These are phyloP conservation scores for Cataglyphis altisquamis DNA, from an alignment of 2,888 invertebrate species.

Conservation along the genomic window DNA sequence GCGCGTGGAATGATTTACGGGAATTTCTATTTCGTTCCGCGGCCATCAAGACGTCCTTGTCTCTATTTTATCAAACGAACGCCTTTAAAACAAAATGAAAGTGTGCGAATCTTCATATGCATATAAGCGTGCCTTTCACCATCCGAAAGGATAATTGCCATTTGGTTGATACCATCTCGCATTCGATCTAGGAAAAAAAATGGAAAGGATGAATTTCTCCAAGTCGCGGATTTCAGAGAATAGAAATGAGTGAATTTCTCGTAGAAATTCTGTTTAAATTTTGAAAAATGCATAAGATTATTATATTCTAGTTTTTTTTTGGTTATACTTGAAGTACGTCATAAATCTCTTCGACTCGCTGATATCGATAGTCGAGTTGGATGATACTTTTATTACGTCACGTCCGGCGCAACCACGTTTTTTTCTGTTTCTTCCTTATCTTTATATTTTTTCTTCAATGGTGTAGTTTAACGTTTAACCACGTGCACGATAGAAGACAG, in stretches of 20 bases:
- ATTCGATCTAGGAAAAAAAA: not conserved
- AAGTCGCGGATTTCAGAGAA: not conserved
- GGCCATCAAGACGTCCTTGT: slow-evolving; percentile 48
- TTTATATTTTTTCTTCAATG: no score
- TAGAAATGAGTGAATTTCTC: not conserved
- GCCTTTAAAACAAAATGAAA: slow-evolving; percentile 76
- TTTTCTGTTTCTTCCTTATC: no score
- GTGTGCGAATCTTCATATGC: slow-evolving; percentile 80
- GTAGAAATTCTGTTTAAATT: not conserved
- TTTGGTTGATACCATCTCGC: not conserved
- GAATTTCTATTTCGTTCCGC: slow-evolving; percentile 77
- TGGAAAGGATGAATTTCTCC: slow-evolving; percentile 7
- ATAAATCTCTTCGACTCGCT: no score
- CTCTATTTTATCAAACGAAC: slow-evolving; percentile 59
- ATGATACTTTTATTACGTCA: no score
- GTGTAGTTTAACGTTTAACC: no score
- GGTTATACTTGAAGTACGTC: no score
- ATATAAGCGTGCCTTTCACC: slow-evolving; percentile 74
- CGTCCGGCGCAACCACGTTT: no score
- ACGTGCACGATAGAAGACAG: no score
- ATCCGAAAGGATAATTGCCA: slow-evolving; percentile 50
- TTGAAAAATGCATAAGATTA: not conserved
- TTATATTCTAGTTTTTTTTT: no score
- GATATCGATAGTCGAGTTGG: no score
- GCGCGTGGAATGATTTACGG: slow-evolving; percentile 68